Evolutionary conservation across 2,113 vertebrate genomes (phyloP), one percentile per base, ranked within the genome.

Genomic region (Silurus meridionalis): DNA sequence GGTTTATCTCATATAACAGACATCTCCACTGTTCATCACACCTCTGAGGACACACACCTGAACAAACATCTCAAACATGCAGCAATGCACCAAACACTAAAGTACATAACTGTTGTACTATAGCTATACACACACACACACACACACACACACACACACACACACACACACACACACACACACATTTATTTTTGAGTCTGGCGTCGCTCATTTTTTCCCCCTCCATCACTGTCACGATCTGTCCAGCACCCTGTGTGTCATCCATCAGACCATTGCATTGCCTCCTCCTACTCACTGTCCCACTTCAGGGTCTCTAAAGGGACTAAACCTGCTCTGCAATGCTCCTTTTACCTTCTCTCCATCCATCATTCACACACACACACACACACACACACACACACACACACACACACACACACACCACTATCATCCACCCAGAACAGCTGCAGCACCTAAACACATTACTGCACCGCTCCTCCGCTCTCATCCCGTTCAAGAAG

Each of bases 221-320:
- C 37, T 85, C 75, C 78, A 84, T 87, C 88, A 86, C 61, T 81
- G 83, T 89, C 83, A 58, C 21, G 2, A 37, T 60, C 75, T 25
- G 74, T 86, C 75, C 83, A 87, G 37, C 60, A 13, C 66, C 53
- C 75, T 10, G 19, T 25, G 50, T 82, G 37, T 79, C 86, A 85
- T 87, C 85, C 58, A 85, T 90, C 83, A 86, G 75, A 50, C 58
- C 74, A 82, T 67, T 50, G 5, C 82, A 80, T 57, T 60, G 50
- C 75, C 66, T 57, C 63, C 80, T 80, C 69, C 50, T 55, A 80
- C 85, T 75, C 58, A 48, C 80, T 82, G 60, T 83, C 63, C 63
- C 37, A 19, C 64, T 57, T 85, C 64, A 74, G 60, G 21, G n/a
- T 77, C 80, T 85, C 75, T 66, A 13, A 37, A 58, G 82, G 71